A percentile compares a stretch with the other conserved stretches of the same genome.
These are phyloP conservation scores for Melanaphis sacchari DNA, from an alignment of 1,140 invertebrate species.

Conservation along the genomic window DNA sequence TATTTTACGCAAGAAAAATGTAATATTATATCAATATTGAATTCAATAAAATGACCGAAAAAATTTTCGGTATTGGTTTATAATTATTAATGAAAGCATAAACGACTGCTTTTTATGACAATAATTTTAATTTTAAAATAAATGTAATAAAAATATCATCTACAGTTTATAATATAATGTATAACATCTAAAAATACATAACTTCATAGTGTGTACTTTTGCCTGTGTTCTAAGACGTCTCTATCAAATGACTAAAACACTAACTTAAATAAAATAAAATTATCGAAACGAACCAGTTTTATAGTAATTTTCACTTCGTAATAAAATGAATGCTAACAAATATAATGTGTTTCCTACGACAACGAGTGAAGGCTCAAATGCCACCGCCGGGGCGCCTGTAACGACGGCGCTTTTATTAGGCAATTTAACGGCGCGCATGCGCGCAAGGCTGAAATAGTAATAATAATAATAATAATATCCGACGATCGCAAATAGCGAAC, in stretches of 20 bases:
- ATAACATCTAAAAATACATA: too few species aligned
- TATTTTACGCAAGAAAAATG: background rate
- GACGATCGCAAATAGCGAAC: background rate
- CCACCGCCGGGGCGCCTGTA: background rate
- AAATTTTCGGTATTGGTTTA: too few species aligned
- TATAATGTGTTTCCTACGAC: background rate
- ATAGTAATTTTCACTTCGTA: background rate
- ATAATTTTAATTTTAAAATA: background rate
- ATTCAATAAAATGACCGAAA: too few species aligned
- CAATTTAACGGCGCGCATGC: conserved; percentile 36
- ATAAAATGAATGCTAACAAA: background rate
- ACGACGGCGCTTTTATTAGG: conserved; percentile 35
- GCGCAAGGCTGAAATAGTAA: background rate
- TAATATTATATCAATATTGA: too few species aligned
- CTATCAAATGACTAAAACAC: too few species aligned
- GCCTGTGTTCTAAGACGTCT: too few species aligned
- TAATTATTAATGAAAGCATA: background rate
- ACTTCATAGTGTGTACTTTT: too few species aligned
- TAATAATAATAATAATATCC: background rate
- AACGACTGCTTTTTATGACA: background rate
- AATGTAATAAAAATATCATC: background rate
- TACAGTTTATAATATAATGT: too few species aligned
- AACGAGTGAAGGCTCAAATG: background rate
- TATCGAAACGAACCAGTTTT: background rate
- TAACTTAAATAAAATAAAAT: too few species aligned